A percentile compares a stretch with the other conserved stretches of the same genome.
Evolutionary conservation across 2,113 vertebrate genomes (phyloP).

Genomic region (Spheniscus mendiculus): DNA sequence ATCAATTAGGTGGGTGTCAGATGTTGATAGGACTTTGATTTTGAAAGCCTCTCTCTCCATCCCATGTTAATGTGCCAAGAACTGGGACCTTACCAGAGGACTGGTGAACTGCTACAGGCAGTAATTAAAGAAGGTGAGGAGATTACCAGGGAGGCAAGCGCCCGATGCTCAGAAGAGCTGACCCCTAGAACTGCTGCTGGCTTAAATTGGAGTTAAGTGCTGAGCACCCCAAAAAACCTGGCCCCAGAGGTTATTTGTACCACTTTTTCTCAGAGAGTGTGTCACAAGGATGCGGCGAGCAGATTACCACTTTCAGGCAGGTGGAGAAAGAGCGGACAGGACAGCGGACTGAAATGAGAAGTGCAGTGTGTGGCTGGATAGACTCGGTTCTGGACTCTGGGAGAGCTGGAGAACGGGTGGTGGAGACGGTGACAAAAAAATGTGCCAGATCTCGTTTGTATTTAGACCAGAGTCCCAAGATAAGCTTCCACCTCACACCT

Average conservation of each 20-base stretch:
- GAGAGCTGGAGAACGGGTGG: neutral
- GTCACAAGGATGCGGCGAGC: fast-evolving
- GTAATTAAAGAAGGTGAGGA: neutral
- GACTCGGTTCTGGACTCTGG: neutral
- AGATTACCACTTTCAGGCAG: neutral
- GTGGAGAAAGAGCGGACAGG: neutral
- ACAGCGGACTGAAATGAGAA: neutral
- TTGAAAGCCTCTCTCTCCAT: neutral
- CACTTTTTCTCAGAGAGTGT: fast-evolving
- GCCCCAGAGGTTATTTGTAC: neutral
- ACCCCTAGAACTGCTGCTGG: neutral
- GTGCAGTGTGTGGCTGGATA: neutral
- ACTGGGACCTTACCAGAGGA: neutral
- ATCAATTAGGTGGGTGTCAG: neutral
- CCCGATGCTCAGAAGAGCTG: neutral
- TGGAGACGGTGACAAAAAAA: neutral
- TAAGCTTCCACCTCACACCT: neutral
- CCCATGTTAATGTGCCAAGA: neutral
- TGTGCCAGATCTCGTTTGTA: neutral
- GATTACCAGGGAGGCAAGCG: neutral
- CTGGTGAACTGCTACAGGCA: neutral
- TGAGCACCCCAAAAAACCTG: neutral
- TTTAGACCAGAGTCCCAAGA: neutral
- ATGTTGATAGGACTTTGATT: neutral
- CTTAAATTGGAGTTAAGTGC: neutral